A percentile compares a stretch with the other conserved stretches of the same genome.
Evolutionary conservation across 2,113 vertebrate genomes (phyloP).

Genomic region (Brachypodius melanocephalos): DNA sequence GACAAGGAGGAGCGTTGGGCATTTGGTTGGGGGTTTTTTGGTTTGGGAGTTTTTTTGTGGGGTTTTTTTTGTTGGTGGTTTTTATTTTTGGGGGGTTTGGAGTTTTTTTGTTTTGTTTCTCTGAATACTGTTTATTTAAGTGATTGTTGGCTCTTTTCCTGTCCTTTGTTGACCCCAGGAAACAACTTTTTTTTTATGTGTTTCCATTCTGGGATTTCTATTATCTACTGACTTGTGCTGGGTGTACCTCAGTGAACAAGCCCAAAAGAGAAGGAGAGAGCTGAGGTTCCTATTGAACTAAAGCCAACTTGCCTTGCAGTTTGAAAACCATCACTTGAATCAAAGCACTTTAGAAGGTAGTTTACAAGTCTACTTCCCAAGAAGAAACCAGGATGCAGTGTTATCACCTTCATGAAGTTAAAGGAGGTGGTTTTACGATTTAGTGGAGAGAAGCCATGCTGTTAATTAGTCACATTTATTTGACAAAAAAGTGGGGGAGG

Average conservation of each 20-base stretch:
- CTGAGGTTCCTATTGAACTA: slow-evolving; percentile 35
- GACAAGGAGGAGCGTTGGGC: background rate
- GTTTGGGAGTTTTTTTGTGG: background rate
- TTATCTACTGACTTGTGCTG: slow-evolving; percentile 43
- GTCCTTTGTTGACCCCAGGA: slow-evolving; percentile 72
- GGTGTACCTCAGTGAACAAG: slow-evolving; percentile 34
- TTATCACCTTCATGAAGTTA: background rate
- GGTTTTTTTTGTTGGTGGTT: background rate
- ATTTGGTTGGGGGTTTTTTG: background rate
- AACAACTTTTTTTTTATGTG: slow-evolving; percentile 50
- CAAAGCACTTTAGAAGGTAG: background rate
- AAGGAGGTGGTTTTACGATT: background rate
- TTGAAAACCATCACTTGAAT: slow-evolving; percentile 1
- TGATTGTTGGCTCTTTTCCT: slow-evolving; percentile 66
- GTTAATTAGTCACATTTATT: slow-evolving; percentile 47
- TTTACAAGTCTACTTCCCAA: background rate
- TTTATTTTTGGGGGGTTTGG: background rate
- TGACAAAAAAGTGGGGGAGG: background rate
- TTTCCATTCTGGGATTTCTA: slow-evolving; percentile 67
- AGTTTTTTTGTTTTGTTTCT: background rate
- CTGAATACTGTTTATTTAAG: slow-evolving; percentile 57
- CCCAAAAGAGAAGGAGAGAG: background rate
- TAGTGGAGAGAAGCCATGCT: background rate
- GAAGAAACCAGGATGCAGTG: background rate
- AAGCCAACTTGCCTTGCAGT: background rate